Percentiles rank a stretch among this genome's conserved stretches.
Evolutionary conservation across 2,113 vertebrate species (phyloP).

Genomic region (Mustelus asterias): DNA sequence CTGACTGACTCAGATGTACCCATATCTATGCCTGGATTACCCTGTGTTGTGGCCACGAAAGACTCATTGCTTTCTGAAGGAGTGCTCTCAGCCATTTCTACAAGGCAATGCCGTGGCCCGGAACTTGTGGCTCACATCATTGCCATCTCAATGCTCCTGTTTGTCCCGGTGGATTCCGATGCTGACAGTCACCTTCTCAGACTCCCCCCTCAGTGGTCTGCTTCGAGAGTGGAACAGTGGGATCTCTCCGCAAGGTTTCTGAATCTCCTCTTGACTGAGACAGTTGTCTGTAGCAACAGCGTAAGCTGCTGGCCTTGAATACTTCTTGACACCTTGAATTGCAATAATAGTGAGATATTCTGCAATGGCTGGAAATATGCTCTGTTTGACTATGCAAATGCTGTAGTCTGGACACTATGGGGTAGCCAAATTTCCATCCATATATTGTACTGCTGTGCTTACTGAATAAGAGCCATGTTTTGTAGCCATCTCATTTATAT

Average conservation of each 20-base stretch:
- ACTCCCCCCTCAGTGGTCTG: background rate
- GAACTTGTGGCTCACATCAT: background rate
- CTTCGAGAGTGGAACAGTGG: background rate
- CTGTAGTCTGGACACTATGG: background rate
- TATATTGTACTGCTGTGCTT: background rate
- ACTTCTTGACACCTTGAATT: background rate
- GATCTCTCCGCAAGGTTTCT: background rate
- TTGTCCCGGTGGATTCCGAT: background rate
- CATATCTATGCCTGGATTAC: background rate
- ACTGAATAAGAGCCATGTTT: background rate
- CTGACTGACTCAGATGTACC: background rate
- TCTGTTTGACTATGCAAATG: background rate
- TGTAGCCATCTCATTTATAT: background rate
- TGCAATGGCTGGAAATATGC: background rate
- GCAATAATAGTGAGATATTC: background rate
- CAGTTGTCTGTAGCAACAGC: background rate
- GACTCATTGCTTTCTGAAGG: background rate
- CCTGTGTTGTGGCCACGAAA: background rate
- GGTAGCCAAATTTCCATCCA: background rate
- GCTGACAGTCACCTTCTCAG: background rate
- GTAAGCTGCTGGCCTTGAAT: background rate
- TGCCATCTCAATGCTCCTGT: background rate
- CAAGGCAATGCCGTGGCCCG: background rate
- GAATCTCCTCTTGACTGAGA: background rate
- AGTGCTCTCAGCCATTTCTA: background rate